A percentile compares a stretch with the other conserved stretches of the same genome.
phyloP scores from a whole-genome alignment of 2,797 vertebrate species.

The Hybognathus amarus region DNA sequence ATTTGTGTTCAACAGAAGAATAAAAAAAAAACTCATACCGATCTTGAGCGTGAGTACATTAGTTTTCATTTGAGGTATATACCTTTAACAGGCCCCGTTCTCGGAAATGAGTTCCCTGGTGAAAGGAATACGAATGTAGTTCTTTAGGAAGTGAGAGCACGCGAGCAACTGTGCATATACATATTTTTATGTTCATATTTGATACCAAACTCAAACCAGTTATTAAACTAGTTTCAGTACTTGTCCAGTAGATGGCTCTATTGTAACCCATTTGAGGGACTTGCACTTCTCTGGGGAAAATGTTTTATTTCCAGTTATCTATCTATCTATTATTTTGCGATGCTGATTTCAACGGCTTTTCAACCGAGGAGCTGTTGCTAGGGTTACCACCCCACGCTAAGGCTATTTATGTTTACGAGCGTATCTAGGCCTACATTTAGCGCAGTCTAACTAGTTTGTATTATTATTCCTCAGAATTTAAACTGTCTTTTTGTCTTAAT shows the following conservation, averaged over 20 bases:
- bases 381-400: background rate
- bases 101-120: too few species aligned
- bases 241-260: slow-evolving; percentile 40
- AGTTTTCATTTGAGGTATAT: background rate
- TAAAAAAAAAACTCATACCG: background rate
- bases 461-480: background rate
- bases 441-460: background rate
- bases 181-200: too few species aligned
- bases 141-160: background rate
- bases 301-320: background rate
- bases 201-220: background rate
- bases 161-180: background rate
- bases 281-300: background rate
- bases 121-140: background rate
- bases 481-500: background rate
- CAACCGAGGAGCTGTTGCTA: background rate
- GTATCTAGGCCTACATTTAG: too few species aligned
- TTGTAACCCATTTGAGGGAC: background rate
- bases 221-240: background rate
- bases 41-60: background rate
- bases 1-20: background rate
- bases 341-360: too few species aligned
- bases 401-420: background rate
- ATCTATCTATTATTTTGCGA: background rate
- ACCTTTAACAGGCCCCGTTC: background rate